Conservation (phyloP, 2,113 vertebrate species). For the Hippopotamus amphibius region DNA sequence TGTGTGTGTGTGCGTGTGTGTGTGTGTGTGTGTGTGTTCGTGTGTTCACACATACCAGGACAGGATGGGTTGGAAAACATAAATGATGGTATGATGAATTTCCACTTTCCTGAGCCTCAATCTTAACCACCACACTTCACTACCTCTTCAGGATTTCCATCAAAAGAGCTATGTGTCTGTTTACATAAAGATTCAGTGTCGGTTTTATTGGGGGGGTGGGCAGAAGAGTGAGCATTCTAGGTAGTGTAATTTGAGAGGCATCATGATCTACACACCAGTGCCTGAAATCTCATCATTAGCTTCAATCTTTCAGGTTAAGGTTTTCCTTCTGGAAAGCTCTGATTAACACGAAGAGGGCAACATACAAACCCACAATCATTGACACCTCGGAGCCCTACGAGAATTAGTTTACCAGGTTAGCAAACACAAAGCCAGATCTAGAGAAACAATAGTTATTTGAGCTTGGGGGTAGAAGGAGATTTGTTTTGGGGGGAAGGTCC, state of each 20-base stretch:
- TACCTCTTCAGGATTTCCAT: constrained; percentile 19
- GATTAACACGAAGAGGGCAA: background rate
- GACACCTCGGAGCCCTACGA: background rate
- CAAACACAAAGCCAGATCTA: background rate
- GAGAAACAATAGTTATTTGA: constrained; percentile 2
- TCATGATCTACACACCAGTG: background rate
- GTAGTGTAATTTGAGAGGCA: background rate
- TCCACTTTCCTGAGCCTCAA: constrained; percentile 4
- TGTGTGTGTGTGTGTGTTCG: too few species aligned
- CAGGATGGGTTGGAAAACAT: background rate
- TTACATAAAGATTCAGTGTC: constrained; percentile 24
- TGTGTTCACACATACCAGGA: background rate
- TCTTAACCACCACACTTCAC: background rate
- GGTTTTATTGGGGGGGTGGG: background rate
- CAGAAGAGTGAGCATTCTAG: constrained; percentile 8
- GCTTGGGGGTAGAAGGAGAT: background rate
- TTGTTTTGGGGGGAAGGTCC: background rate
- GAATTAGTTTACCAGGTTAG: constrained; percentile 12
- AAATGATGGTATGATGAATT: constrained; percentile 5
- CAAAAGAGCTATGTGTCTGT: background rate
- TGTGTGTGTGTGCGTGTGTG: background rate
- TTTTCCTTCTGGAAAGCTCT: constrained; percentile 16
- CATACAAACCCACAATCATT: background rate
- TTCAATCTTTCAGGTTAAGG: background rate
- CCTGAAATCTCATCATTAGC: constrained; percentile 26